Conservation (phyloP, 2,113 vertebrate genomes). For the Semnopithecus entellus region DNA sequence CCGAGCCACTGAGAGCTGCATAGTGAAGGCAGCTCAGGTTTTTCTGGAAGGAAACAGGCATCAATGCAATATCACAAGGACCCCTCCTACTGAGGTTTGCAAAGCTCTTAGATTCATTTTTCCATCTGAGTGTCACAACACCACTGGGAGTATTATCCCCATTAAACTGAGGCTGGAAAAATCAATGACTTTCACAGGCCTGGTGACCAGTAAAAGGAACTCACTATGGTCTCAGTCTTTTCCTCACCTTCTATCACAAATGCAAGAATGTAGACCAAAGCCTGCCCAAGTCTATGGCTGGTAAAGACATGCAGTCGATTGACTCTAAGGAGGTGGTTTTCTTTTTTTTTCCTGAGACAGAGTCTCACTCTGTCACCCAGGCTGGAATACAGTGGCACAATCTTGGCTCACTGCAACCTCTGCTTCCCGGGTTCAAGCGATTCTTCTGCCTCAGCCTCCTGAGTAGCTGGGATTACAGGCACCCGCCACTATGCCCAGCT, state of each 20-base stretch:
- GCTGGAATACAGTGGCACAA: no score
- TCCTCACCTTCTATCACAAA: not conserved
- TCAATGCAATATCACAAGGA: not conserved
- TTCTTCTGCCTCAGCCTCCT: no score
- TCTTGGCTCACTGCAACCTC: no score
- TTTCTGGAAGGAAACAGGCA: constrained; percentile 80
- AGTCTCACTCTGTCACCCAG: no score
- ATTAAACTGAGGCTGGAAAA: not conserved
- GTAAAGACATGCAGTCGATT: not conserved
- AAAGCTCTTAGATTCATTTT: not conserved
- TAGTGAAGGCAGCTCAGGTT: constrained; percentile 91
- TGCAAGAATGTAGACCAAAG: not conserved
- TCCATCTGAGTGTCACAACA: not conserved
- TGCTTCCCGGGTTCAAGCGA: no score
- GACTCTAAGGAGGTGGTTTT: not conserved
- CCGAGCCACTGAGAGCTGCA: constrained; percentile 82
- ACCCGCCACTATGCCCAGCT: no score
- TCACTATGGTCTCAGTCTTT: not conserved
- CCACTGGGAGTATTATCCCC: not conserved
- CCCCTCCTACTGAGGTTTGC: not conserved
- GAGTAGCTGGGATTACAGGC: no score
- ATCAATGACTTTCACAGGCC: not conserved
- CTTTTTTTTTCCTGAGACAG: no score
- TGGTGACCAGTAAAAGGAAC: not conserved
- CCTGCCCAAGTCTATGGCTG: not conserved